Base-by-base conservation (phyloP, 2,113 vertebrate genomes). In the Hippolais icterina region DNA sequence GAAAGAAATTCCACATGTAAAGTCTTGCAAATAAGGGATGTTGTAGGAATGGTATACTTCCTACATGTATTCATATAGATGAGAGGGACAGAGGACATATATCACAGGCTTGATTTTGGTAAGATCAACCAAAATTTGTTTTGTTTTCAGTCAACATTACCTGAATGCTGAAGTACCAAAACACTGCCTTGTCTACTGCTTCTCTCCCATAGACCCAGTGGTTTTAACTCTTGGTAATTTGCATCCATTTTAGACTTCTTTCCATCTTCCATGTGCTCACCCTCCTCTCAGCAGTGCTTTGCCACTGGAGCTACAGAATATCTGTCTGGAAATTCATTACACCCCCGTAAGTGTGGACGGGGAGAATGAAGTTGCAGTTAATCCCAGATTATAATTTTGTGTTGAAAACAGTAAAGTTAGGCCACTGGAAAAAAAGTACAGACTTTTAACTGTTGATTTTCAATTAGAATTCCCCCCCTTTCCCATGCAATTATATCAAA, bases 261-360 rank as follows among this genome's bases (percentile, higher is more conserved):
- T 82, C 29, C 31, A n/a, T 50, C 24, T 88, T 88, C 27, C 5
- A 24, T 23, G 89, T 65, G 29, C 10, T 57, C 9, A 37, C 0
- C 39, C 19, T 85, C 19, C 29, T 83, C 18, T 90, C 39, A 79
- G 39, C 42, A 60, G 10, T 29, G 27, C 33, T 91, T 89, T 20
- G 61, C 39, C 15, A 9, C 19, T 57, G 57, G 39, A 68, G 33
- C 31, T 82, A 44, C 12, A 56, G 44, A 44, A 22, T 29, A 35
- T 63, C 17, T 22, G 0, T 68, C 39, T 94, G 66, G 44, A 76
- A 49, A 25, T 76, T 69, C 22, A 10, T 69, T 31, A 31, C 13
- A 46, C 4, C 16, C 16, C 22, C 0, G 0, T 53, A 60, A 80
- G 11, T 53, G 81, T 4, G 2, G 37, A 83, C 44, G 15, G 13